Base-by-base conservation (phyloP, 2,113 vertebrate species). In the Oncorhynchus nerka region DNA sequence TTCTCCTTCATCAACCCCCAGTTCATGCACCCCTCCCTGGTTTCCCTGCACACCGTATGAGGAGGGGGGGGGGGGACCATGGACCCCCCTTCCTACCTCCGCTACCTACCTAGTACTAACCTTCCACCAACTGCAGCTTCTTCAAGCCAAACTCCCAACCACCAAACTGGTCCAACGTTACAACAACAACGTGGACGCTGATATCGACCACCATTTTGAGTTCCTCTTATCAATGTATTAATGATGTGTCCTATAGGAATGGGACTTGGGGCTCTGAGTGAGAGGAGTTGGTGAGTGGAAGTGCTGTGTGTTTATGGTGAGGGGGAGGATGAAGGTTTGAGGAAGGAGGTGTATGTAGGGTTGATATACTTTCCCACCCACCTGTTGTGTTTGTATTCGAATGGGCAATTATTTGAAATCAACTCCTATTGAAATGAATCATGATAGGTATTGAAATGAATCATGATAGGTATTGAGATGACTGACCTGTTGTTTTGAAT, bases 1-100 rank as follows among this genome's bases (percentile, higher is more conserved):
- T 99, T 99, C 93, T 97, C 97, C 0, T 99, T 96, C 30, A 91
- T 99, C 93, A 99, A 99, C 89, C 94, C 93, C 3, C 95, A 98
- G 91, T 99, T 98, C 5, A 0, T 95, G 24, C 92, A 97, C 79
- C 93, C 96, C 9, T 83, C 90, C 1, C 22, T 94, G 45, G 79
- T 85, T 4, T 22, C 59, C 59, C 86, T 93, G 86, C 78, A 91
- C 86, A 71, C 86, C 91, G 83, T 98, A 97, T 82, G 62, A 51
- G 61, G 82, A 77, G 34, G 48, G 9, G 5, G 32, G 68, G 48
- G 57, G 68, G 61, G 66, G 13, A 22, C 70, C 66, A 12, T 13
- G 20, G 48, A 48, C 70, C 68, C n/a, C 24, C 69, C 22, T 4
- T 81, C 74, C 68, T 81, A 76, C 51, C 65, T 81, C 71, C 77